phyloP scores from a whole-genome alignment of 2,888 invertebrate species.

The Dysmachus trigonus region DNA sequence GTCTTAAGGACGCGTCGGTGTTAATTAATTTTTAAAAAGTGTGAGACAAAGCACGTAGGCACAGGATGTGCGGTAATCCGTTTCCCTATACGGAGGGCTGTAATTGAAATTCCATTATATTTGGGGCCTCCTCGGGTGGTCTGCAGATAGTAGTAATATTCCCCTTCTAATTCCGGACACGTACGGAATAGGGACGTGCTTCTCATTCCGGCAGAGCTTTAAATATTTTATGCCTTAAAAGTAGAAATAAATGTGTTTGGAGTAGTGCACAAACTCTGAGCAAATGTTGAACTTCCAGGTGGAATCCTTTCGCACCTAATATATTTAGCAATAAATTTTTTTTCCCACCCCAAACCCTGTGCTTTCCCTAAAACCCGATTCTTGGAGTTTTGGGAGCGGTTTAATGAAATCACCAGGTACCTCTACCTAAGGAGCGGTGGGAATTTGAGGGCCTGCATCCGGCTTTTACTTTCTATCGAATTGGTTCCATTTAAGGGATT shows the following conservation, averaged over 20 bases:
- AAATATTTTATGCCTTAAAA: constrained; percentile 42
- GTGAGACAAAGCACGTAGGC: constrained; percentile 27
- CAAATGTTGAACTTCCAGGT: constrained; percentile 4
- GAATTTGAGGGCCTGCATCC: neutral
- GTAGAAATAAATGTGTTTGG: constrained; percentile 28
- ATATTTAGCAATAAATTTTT: constrained; percentile 1
- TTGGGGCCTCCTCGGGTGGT: neutral
- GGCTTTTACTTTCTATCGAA: neutral
- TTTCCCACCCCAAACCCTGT: neutral
- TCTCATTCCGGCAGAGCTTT: neutral
- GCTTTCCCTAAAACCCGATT: neutral
- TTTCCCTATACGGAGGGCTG: constrained; percentile 21
- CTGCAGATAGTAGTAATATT: constrained; percentile 6
- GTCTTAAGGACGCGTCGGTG: neutral
- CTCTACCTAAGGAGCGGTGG: neutral
- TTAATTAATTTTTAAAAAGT: constrained; percentile 38
- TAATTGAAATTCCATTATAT: constrained; percentile 40
- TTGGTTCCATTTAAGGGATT: neutral
- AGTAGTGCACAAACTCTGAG: neutral
- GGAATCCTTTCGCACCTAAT: constrained; percentile 14
- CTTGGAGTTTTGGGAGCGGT: neutral
- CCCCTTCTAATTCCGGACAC: constrained; percentile 26
- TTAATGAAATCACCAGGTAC: neutral
- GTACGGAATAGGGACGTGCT: constrained; percentile 30
- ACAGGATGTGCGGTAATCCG: constrained; percentile 34